These are phyloP conservation scores for Drosophila quinaria DNA, from an alignment of 2,888 invertebrate species.

Conservation along the genomic window DNA sequence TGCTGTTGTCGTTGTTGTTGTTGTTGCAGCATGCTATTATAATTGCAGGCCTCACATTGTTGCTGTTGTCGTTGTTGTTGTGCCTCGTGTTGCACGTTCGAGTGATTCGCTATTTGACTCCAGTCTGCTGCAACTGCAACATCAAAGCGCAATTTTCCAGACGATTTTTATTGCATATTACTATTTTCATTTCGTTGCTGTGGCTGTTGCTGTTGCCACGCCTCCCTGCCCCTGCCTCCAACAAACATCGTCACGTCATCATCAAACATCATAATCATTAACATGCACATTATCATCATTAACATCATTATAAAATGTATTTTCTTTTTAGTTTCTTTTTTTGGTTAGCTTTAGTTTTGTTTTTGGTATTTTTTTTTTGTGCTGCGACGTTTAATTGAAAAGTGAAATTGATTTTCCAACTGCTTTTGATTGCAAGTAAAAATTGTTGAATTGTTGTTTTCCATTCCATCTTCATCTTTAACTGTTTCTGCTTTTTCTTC, in stretches of 20 bases:
- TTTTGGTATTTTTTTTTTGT: constrained; percentile 34
- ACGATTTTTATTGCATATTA: constrained; percentile 71
- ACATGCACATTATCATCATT: constrained; percentile 26
- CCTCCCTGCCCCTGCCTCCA: not conserved
- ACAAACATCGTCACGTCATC: constrained; percentile 25
- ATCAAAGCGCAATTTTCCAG: constrained; percentile 70
- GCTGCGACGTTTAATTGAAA: constrained; percentile 64
- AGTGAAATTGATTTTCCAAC: constrained; percentile 73
- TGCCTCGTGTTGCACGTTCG: constrained; percentile 54
- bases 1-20: constrained; percentile 2
- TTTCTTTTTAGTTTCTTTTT: not conserved
- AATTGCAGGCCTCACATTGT: constrained; percentile 40
- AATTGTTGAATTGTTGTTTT: constrained; percentile 31
- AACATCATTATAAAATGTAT: constrained; percentile 24
- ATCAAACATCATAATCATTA: constrained; percentile 16
- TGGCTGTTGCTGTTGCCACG: constrained; percentile 24
- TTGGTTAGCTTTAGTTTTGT: not conserved
- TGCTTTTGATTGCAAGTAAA: constrained; percentile 44
- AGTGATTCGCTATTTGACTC: constrained; percentile 36
- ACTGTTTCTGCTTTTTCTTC: constrained; percentile 14
- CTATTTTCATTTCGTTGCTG: constrained; percentile 55
- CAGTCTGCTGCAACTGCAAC: constrained; percentile 51
- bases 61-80: constrained; percentile 13
- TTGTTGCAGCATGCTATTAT: constrained; percentile 21
- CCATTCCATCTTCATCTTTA: constrained; percentile 11